Evolutionary conservation across 53 echinoderm and acorn worm species (phyloP).

Genomic region (Actinopyga echinites): DNA sequence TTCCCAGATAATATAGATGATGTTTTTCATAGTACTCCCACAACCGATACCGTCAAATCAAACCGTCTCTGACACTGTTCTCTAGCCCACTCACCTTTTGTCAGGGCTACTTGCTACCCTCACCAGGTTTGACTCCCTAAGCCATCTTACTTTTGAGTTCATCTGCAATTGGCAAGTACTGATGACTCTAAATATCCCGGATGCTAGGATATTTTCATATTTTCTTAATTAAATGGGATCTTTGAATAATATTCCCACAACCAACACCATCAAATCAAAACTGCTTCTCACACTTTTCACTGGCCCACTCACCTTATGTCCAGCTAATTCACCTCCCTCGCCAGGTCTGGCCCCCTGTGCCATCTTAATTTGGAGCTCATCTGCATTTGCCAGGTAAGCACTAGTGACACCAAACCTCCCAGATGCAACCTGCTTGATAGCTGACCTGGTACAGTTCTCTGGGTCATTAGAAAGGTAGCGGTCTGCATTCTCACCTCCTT

Average conservation of each 20-base stretch:
- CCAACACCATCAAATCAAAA: background rate
- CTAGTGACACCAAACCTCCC: constrained; percentile 96
- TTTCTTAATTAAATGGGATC: background rate
- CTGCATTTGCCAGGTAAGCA: constrained; percentile 89
- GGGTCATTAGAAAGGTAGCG: constrained; percentile 76
- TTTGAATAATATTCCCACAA: background rate
- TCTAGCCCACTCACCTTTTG: constrained; percentile 87
- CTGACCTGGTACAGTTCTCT: constrained; percentile 63
- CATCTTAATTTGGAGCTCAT: constrained; percentile 99
- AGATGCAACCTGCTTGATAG: constrained; percentile 98
- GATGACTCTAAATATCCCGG: constrained; percentile 90
- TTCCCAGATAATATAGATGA: constrained; percentile 58
- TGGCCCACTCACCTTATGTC: constrained; percentile 69
- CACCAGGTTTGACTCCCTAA: constrained; percentile 96
- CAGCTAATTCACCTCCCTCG: constrained; percentile 98
- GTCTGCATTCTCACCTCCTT: constrained; percentile 85
- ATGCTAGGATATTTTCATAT: constrained; percentile 63
- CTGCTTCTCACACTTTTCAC: background rate
- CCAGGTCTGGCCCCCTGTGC: constrained; percentile 99
- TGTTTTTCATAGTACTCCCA: background rate
- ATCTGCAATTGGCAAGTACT: constrained; percentile 90
- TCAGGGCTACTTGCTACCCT: constrained; percentile 88
- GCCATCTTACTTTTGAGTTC: constrained; percentile 99
- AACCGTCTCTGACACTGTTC: too few relatives aligned
- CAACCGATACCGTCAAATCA: background rate